Evolutionary conservation across 2,797 vertebrate species (phyloP).

Genomic region (Neomorphus geoffroyi): DNA sequence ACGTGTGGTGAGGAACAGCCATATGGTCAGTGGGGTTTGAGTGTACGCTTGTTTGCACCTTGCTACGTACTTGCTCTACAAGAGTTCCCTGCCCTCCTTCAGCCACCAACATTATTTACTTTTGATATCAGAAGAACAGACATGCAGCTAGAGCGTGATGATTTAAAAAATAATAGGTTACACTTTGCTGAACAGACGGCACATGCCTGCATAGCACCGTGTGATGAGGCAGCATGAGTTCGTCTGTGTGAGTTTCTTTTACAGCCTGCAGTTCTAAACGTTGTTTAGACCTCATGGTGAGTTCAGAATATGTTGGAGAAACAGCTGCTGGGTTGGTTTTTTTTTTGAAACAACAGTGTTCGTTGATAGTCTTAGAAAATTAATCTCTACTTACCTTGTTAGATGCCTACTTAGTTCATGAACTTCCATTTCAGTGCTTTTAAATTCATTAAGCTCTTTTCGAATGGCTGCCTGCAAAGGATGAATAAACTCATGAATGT

Average conservation of each 20-base stretch:
- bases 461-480: conserved; percentile 94
- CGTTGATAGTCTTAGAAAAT: conserved; percentile 10
- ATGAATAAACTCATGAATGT: conserved; percentile 35
- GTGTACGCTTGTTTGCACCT: accelerated
- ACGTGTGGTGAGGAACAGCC: accelerated
- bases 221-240: not conserved
- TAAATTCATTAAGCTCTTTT: conserved; percentile 99
- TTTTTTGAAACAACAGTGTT: not conserved
- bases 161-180: not conserved
- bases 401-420: conserved; percentile 98
- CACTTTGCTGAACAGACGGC: not conserved
- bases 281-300: not conserved
- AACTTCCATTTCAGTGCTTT: conserved; percentile 99
- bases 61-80: accelerated
- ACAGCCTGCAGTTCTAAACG: not conserved
- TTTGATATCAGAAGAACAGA: not conserved
- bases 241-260: not conserved
- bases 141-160: not conserved
- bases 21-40: not conserved
- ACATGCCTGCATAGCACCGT: accelerated
- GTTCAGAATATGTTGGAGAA: not conserved
- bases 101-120: not conserved
- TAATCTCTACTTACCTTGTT: conserved; percentile 87
- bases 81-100: not conserved
- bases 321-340: not conserved